These are phyloP conservation scores for Spermophilus dauricus DNA, from an alignment of 2,113 vertebrate genomes.

Conservation along the genomic window DNA sequence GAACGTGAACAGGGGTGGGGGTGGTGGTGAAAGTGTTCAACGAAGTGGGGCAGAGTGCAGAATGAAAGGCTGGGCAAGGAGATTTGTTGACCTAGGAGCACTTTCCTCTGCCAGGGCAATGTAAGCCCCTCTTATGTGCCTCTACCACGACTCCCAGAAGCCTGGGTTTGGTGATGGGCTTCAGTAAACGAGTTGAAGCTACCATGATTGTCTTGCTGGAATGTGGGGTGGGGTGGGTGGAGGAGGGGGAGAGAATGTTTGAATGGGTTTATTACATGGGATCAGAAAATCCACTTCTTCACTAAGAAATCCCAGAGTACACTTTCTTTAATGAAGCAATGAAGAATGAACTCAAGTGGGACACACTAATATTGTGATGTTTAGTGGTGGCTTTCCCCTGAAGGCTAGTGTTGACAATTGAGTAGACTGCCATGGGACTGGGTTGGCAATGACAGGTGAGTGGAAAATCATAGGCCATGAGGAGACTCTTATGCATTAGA, in stretches of 20 bases:
- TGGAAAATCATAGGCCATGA: not conserved
- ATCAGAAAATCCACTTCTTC: not conserved
- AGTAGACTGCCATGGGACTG: too few species aligned
- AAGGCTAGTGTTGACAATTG: not conserved
- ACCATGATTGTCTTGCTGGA: not conserved
- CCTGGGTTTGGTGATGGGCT: not conserved
- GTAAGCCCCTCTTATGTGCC: not conserved
- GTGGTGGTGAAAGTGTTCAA: not conserved
- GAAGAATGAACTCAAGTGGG: not conserved
- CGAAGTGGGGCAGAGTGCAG: rapidly evolving
- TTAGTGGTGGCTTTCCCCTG: not conserved
- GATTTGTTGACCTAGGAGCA: not conserved
- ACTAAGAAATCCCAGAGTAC: not conserved
- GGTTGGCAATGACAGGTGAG: not conserved
- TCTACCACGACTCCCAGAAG: not conserved
- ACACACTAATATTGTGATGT: not conserved
- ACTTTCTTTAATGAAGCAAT: not conserved
- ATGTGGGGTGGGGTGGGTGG: not conserved
- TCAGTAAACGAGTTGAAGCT: not conserved
- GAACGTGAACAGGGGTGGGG: not conserved
- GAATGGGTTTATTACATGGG: not conserved
- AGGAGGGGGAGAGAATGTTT: not conserved
- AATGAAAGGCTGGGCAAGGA: not conserved
- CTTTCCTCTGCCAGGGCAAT: not conserved
- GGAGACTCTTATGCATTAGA: not conserved